Percentiles rank a stretch among this genome's conserved stretches.
Evolutionary conservation across 2,113 vertebrate species (phyloP).

Genomic region (Lagenorhynchus albirostris): DNA sequence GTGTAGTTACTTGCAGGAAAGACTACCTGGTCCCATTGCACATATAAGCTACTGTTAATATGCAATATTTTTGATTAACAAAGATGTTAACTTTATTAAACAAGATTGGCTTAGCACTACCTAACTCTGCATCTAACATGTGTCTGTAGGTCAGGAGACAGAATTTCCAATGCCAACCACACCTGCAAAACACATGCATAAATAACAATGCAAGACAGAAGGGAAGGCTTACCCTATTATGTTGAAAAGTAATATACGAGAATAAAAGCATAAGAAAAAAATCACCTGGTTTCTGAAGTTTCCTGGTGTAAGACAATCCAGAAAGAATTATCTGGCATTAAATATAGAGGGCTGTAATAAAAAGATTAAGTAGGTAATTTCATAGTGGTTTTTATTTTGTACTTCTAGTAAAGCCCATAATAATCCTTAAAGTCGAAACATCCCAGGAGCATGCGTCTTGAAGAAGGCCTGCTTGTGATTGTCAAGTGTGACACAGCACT

Average conservation of each 20-base stretch:
- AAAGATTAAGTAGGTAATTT: conserved; percentile 18
- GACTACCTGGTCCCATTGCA: background rate
- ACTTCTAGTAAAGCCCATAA: background rate
- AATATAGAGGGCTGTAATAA: conserved; percentile 14
- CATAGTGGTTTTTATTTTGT: background rate
- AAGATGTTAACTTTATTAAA: background rate
- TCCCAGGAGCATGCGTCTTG: background rate
- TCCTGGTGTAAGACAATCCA: conserved; percentile 45
- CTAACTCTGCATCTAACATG: background rate
- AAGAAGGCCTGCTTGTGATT: background rate
- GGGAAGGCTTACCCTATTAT: conserved; percentile 34
- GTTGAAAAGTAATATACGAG: background rate
- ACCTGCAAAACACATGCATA: conserved; percentile 33
- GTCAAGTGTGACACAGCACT: background rate
- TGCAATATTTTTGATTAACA: background rate
- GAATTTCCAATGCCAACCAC: conserved; percentile 30
- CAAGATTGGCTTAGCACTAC: background rate
- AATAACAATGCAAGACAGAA: conserved; percentile 19
- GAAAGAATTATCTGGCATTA: conserved; percentile 42
- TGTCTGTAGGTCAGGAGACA: background rate
- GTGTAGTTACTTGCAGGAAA: background rate
- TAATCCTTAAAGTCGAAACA: background rate
- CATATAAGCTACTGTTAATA: background rate
- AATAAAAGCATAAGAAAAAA: background rate
- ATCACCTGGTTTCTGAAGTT: conserved; percentile 47